Evolutionary conservation across 2,888 invertebrate genomes (phyloP).

Genomic region (Scaptodrosophila latifasciaeformis): DNA sequence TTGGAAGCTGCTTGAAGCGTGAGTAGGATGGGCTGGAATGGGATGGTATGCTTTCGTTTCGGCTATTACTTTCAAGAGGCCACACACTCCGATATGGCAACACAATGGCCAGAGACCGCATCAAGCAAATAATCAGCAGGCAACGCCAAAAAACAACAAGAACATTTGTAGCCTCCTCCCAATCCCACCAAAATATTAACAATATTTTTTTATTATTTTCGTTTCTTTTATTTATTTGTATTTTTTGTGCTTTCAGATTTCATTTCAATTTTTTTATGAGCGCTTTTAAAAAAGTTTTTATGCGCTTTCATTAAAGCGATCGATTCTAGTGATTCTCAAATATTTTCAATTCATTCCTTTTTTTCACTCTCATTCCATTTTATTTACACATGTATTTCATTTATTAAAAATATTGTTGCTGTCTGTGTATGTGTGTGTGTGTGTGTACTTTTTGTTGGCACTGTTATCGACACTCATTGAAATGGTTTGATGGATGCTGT

Average conservation of each 20-base stretch:
- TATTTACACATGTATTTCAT: slow-evolving; percentile 47
- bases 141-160: neutral
- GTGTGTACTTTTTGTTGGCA: slow-evolving; percentile 38
- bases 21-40: neutral
- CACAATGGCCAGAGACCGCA: too few species aligned
- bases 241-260: slow-evolving; percentile 25
- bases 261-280: slow-evolving; percentile 29
- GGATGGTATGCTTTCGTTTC: slow-evolving; percentile 45
- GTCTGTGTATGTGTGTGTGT: too few species aligned
- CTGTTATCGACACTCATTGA: slow-evolving; percentile 61
- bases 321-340: too few species aligned
- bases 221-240: slow-evolving; percentile 51
- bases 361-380: slow-evolving; percentile 34
- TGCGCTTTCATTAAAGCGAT: slow-evolving; percentile 24
- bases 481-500: slow-evolving; percentile 44
- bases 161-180: too few species aligned
- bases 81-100: slow-evolving; percentile 44
- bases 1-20: too few species aligned
- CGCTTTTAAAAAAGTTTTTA: slow-evolving; percentile 44
- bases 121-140: too few species aligned
- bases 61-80: slow-evolving; percentile 62
- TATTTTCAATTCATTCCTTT: slow-evolving; percentile 25
- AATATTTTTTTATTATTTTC: too few species aligned
- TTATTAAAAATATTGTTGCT: too few species aligned
- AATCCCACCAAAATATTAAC: too few species aligned